Conservation (phyloP, 2,888 invertebrate species). For the Caenorhabditis becei region DNA sequence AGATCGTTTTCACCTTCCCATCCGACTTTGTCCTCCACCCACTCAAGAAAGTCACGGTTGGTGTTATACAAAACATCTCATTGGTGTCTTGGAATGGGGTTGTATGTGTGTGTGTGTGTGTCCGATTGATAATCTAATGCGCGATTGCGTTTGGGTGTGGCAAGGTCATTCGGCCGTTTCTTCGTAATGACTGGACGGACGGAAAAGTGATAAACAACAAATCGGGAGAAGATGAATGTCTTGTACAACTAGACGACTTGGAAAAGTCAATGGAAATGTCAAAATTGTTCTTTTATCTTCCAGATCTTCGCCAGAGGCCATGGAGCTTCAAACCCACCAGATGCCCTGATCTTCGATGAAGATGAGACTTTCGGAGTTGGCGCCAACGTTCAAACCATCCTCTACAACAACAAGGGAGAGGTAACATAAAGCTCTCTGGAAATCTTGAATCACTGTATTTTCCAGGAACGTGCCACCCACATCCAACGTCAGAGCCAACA, state of each 20-base stretch:
- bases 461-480: conserved; percentile 80
- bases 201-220: conserved; percentile 52
- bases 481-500: conserved; percentile 76
- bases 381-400: conserved; percentile 81
- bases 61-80: background rate
- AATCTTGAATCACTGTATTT: background rate
- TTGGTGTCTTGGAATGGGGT: conserved; percentile 15
- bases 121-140: conserved; percentile 49
- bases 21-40: conserved; percentile 73
- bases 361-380: conserved; percentile 81
- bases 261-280: background rate
- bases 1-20: conserved; percentile 79
- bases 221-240: conserved; percentile 3
- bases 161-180: conserved; percentile 53
- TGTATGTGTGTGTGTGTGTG: conserved; percentile 31
- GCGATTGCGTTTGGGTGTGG: conserved; percentile 60
- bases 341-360: conserved; percentile 78
- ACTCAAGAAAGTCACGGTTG: conserved; percentile 73
- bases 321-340: conserved; percentile 79
- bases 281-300: conserved; percentile 26
- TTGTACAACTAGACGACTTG: background rate
- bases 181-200: conserved; percentile 31
- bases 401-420: conserved; percentile 81
- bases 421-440: conserved; percentile 54
- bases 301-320: conserved; percentile 81